These are phyloP conservation scores for Drosophila maculinotata DNA, from an alignment of 2,888 invertebrate genomes.

Conservation along the genomic window DNA sequence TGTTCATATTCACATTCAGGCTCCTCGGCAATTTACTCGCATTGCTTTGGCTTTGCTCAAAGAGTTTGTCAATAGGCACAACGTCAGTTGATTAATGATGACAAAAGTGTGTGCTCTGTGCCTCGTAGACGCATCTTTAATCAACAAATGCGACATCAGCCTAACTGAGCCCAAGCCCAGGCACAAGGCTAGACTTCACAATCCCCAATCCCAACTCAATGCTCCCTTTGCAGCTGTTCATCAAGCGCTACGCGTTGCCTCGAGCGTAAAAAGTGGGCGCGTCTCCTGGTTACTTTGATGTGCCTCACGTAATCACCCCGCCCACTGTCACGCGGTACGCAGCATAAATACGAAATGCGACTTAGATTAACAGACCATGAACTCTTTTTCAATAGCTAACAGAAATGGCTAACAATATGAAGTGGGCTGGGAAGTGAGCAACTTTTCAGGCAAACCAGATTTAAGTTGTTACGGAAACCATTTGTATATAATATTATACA, in stretches of 20 bases:
- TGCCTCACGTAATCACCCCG: slow-evolving; percentile 63
- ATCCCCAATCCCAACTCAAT: not conserved
- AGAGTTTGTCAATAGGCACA: slow-evolving; percentile 64
- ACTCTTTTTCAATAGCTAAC: slow-evolving; percentile 46
- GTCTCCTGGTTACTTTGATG: slow-evolving; percentile 72
- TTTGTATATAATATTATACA: too few species aligned
- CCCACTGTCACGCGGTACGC: slow-evolving; percentile 33
- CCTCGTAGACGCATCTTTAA: slow-evolving; percentile 56
- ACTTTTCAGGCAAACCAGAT: not conserved
- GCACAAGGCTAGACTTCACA: slow-evolving; percentile 8
- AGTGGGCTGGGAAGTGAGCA: not conserved
- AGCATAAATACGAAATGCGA: slow-evolving; percentile 46
- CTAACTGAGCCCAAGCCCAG: slow-evolving; percentile 17
- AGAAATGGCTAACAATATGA: slow-evolving; percentile 12
- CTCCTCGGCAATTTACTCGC: slow-evolving; percentile 58
- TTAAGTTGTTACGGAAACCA: not conserved
- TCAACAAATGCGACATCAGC: slow-evolving; percentile 68
- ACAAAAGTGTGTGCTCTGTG: slow-evolving; percentile 60
- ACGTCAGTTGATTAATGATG: slow-evolving; percentile 75
- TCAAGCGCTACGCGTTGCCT: slow-evolving; percentile 50
- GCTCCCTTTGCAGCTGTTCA: slow-evolving; percentile 30
- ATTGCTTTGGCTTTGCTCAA: slow-evolving; percentile 53
- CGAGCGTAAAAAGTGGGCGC: slow-evolving; percentile 64
- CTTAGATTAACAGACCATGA: slow-evolving; percentile 56
- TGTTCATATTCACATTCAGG: slow-evolving; percentile 12